Evolutionary conservation across 1,140 invertebrate genomes (phyloP).

Genomic region (Trissolcus basalis): DNA sequence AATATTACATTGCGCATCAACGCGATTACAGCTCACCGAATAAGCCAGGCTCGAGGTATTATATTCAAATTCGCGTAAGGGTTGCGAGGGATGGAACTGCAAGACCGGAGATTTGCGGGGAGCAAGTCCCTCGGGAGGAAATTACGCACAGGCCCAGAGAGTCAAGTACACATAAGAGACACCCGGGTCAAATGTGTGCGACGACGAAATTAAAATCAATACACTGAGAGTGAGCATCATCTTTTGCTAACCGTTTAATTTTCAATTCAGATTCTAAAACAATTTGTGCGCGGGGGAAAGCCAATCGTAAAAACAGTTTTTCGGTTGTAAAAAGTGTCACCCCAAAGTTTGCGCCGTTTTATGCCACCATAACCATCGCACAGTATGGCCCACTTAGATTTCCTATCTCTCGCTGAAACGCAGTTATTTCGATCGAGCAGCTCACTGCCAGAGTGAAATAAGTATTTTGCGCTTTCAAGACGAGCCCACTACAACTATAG

Average conservation of each 20-base stretch:
- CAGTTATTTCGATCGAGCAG: constrained; percentile 44
- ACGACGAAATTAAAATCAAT: constrained; percentile 29
- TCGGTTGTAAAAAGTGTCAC: constrained; percentile 72
- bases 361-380: constrained; percentile 75
- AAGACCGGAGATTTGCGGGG: constrained; percentile 64
- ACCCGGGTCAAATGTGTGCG: constrained; percentile 4
- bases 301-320: constrained; percentile 76
- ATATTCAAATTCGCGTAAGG: constrained; percentile 72
- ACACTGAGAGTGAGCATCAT: constrained; percentile 27
- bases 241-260: constrained; percentile 15
- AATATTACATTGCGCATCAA: constrained; percentile 65
- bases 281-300: constrained; percentile 61
- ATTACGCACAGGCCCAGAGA: constrained; percentile 66
- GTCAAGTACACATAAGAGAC: constrained; percentile 23
- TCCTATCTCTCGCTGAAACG: constrained; percentile 72
- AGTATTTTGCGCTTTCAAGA: constrained; percentile 3
- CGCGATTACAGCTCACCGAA: constrained; percentile 70
- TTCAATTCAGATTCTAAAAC: not conserved
- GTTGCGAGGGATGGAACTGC: constrained; percentile 62
- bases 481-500: not conserved
- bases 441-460: too few species aligned
- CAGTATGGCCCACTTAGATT: constrained; percentile 77
- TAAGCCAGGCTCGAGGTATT: constrained; percentile 66
- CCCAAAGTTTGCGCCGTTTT: constrained; percentile 68
- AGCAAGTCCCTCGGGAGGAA: constrained; percentile 65